Base-by-base conservation (phyloP, 2,113 vertebrate species). In the Osmerus mordax region DNA sequence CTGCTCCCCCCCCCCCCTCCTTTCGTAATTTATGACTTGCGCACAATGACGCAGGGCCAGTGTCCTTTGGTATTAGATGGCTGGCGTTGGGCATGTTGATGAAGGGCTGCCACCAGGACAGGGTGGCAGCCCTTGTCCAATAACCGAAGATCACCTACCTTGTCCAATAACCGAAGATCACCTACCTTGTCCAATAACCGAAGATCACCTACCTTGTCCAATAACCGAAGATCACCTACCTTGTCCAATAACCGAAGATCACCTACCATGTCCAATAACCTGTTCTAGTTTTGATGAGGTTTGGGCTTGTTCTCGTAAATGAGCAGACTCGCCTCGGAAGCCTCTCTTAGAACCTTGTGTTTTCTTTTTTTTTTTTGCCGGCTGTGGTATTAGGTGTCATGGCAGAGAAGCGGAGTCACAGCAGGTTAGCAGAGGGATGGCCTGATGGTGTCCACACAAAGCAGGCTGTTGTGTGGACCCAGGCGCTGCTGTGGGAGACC, bases 61-160 rank as follows among this genome's bases (percentile, higher is more conserved):
- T 84, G 85, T 88, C 80, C 84, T 87, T 88, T 80, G 76, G 73
- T 81, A 88, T 87, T 90, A 81, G 81, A 75, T 58, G 6, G 29
- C 67, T 47, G 72, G 71, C 75, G 74, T 67, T 60, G 12, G 63
- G 70, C 62, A n/a, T 52, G 8, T 9, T 12, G 67, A 41, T 60
- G 70, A 77, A 58, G 67, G 75, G 41, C 60, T 66, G 25, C 66
- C 36, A 61, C 21, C 51, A 52, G 32, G 56, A 55, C 28, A 61
- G 51, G 29, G 32, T 25, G 51, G 56, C n/a, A n/a, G n/a, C n/a
- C n/a, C n/a, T n/a, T n/a, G n/a, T n/a, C n/a, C n/a, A n/a, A n/a
- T n/a, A n/a, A n/a, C n/a, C n/a, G 18, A 21, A 21, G 21, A 21
- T 21, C 21, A 21, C 21, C 21, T 21, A 2, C 41, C 41, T 47